Percentiles rank a stretch among this genome's conserved stretches.
Evolutionary conservation across 2,113 vertebrate genomes (phyloP).

Genomic region (Circaetus cinerascens): DNA sequence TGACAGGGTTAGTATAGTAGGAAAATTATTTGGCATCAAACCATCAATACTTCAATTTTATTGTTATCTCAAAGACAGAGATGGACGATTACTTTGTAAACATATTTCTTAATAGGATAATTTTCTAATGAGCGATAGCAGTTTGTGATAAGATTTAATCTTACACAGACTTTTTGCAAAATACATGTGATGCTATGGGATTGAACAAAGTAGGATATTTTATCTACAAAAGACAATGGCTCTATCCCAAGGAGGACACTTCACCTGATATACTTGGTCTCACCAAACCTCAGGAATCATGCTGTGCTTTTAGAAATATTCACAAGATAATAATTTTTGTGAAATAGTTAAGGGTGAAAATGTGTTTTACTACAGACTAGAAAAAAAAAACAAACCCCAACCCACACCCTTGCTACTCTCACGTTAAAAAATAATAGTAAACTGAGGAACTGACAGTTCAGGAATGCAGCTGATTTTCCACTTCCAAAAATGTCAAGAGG

Average conservation of each 20-base stretch:
- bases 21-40: neutral
- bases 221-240: neutral
- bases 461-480: neutral
- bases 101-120: neutral
- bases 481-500: neutral
- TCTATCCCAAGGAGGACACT: neutral
- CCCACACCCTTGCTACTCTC: neutral
- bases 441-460: neutral
- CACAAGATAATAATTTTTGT: neutral
- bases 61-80: constrained; percentile 17
- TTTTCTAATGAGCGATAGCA: neutral
- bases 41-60: neutral
- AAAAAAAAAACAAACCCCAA: neutral
- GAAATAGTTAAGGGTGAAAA: neutral
- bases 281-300: neutral
- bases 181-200: neutral
- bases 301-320: neutral
- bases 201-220: neutral
- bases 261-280: neutral
- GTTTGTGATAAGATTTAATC: neutral
- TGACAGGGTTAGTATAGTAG: neutral
- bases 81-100: neutral
- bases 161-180: neutral
- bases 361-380: neutral
- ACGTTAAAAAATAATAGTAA: neutral